These are phyloP conservation scores for Moxostoma hubbsi DNA, from an alignment of 2,797 vertebrate genomes.

Conservation along the genomic window DNA sequence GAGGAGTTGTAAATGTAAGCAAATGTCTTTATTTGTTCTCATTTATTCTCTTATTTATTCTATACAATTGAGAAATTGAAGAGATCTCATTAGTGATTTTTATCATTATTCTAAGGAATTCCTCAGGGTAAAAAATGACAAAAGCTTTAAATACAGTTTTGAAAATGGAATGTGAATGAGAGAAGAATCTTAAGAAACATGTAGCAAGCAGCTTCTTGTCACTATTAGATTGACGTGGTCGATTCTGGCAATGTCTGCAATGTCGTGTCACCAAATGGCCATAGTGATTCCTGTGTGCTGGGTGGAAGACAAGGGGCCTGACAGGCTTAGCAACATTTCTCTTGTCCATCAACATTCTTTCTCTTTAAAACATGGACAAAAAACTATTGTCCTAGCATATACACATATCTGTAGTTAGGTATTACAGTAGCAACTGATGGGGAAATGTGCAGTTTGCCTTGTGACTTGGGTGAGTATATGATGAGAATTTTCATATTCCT, in stretches of 20 bases:
- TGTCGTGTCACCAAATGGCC: constrained; percentile 40
- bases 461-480: not conserved
- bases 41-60: not conserved
- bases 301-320: constrained; percentile 16
- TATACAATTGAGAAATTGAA: too few relatives aligned
- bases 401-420: too few relatives aligned
- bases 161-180: not conserved
- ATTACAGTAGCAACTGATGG: not conserved
- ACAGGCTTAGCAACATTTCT: not conserved
- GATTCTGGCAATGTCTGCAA: constrained; percentile 16
- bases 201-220: constrained; percentile 17
- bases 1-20: not conserved
- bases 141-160: not conserved
- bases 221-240: constrained; percentile 16
- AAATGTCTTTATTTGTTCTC: not conserved
- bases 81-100: not conserved
- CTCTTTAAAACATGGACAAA: constrained; percentile 1
- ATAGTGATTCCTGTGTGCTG: constrained; percentile 25
- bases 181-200: not conserved
- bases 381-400: not conserved
- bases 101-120: not conserved
- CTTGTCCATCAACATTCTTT: not conserved
- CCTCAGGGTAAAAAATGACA: not conserved
- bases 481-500: too few relatives aligned
- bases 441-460: not conserved